A percentile compares a stretch with the other conserved stretches of the same genome.
Evolutionary conservation across 2,797 vertebrate genomes (phyloP).

Genomic region (Onychomys leucogaster): DNA sequence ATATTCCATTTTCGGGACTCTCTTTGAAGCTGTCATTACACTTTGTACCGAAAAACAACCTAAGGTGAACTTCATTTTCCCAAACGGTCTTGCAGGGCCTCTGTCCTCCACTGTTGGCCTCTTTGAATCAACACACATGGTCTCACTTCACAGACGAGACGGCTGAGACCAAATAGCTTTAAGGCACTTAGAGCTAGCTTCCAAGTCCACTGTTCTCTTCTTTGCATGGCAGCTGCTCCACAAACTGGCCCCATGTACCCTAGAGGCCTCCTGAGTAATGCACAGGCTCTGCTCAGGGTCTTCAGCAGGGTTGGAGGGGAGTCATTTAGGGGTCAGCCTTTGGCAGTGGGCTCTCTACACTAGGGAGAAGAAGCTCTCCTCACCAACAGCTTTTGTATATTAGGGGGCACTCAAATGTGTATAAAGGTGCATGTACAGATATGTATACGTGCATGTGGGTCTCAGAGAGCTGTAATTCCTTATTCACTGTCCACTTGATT

Average conservation of each 20-base stretch:
- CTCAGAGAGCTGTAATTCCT: background rate
- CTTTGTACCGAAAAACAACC: background rate
- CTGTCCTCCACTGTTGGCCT: background rate
- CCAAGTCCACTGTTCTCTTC: background rate
- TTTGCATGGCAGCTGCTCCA: background rate
- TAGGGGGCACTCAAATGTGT: background rate
- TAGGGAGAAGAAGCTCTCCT: background rate
- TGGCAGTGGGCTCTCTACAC: background rate
- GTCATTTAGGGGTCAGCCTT: background rate
- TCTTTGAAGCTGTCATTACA: no score
- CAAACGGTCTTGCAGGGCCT: background rate
- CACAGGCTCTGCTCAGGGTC: background rate
- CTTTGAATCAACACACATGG: background rate
- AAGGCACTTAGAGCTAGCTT: background rate
- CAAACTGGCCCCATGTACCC: background rate
- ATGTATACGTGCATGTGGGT: no score
- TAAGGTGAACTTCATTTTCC: background rate
- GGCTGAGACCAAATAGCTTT: background rate
- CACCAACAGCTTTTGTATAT: background rate
- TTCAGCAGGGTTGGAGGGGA: background rate
- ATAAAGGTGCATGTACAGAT: background rate
- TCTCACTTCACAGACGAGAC: background rate
- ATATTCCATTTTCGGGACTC: background rate
- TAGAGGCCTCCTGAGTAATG: no score
- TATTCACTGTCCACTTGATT: background rate